Base-by-base conservation (phyloP, 2,888 invertebrate species). In the Candidula unifasciata region DNA sequence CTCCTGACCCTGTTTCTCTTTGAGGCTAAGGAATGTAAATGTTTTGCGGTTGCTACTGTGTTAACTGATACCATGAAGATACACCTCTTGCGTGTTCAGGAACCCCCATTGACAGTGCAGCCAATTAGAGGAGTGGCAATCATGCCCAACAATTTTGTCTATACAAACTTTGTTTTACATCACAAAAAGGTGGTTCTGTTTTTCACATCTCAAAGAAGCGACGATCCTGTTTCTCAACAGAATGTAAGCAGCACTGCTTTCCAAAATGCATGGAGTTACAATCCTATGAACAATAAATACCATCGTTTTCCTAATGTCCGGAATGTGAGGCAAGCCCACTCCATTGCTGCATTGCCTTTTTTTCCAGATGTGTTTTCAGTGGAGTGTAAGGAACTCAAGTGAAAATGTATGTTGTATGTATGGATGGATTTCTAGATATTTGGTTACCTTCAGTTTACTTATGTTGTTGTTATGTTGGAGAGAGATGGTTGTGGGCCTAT, bases 261-360 rank as follows among this genome's bases (percentile, higher is more conserved):
- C 2, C 69, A 69, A 16, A 80, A 30, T n/a, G 54, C 54, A 10
- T 1, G 27, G 33, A 68, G 30, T 16, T 80, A 69, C 54, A 30
- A 69, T 24, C 69, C 57, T 5, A 10, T 10, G 1, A 57, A 30
- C 68, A 57, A 57, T 3, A 1, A 0, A 13, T 30, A 69, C n/a
- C n/a, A 16, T 80, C 69, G 54, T 16, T 54, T 52, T 18, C 64
- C 60, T 2, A 21, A 3, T n/a, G 76, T 74, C 2, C 52, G 33
- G 21, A 76, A 76, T 82, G 82, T 82, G 21, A 27, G 27, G 10
- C 74, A 64, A 66, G 82, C 82, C 16, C 64, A 57, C 3, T 33
- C 30, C 33, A 24, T 82, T 21, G 16, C 76, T 33, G 64, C 52
- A 24, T 10, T 76, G 44, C 82, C 82, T 68, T 30, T 76, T 52